Percentiles rank a stretch among this genome's conserved stretches.
phyloP scores from a whole-genome alignment of 2,888 invertebrate species.

The Caenorhabditis sp. region DNA sequence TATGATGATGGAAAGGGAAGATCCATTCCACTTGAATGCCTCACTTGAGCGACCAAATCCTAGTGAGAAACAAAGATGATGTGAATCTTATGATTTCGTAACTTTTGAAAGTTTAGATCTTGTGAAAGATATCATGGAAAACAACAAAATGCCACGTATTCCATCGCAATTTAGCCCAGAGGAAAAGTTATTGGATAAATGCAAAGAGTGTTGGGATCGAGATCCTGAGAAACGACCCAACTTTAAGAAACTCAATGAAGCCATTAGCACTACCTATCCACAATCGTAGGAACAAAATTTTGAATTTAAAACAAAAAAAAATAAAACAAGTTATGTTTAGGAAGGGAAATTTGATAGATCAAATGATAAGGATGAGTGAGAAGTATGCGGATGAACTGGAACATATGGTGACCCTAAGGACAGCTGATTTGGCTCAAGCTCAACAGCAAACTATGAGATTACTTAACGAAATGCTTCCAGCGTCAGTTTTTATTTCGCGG shows the following conservation, averaged over 20 bases:
- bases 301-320: background rate
- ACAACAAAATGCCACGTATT: slow-evolving; percentile 31
- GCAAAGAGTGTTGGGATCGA: slow-evolving; percentile 46
- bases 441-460: slow-evolving; percentile 75
- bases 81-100: slow-evolving; percentile 4
- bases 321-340: slow-evolving; percentile 44
- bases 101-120: slow-evolving; percentile 36
- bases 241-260: slow-evolving; percentile 26
- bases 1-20: slow-evolving; percentile 71
- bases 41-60: slow-evolving; percentile 38
- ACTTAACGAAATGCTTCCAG: slow-evolving; percentile 79
- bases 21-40: slow-evolving; percentile 62
- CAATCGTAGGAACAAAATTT: slow-evolving; percentile 9
- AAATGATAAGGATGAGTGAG: slow-evolving; percentile 81
- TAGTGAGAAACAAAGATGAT: no score
- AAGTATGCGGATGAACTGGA: slow-evolving; percentile 80
- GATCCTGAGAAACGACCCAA: slow-evolving; percentile 34
- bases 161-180: slow-evolving; percentile 29
- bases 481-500: slow-evolving; percentile 72
- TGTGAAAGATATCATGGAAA: slow-evolving; percentile 31
- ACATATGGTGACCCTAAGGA: slow-evolving; percentile 75
- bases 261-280: slow-evolving; percentile 36
- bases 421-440: slow-evolving; percentile 71
- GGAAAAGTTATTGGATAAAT: slow-evolving; percentile 11
- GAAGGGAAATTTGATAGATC: slow-evolving; percentile 81